phyloP scores from a whole-genome alignment of 2,888 invertebrate species.

The Cheiracanthium punctorium region DNA sequence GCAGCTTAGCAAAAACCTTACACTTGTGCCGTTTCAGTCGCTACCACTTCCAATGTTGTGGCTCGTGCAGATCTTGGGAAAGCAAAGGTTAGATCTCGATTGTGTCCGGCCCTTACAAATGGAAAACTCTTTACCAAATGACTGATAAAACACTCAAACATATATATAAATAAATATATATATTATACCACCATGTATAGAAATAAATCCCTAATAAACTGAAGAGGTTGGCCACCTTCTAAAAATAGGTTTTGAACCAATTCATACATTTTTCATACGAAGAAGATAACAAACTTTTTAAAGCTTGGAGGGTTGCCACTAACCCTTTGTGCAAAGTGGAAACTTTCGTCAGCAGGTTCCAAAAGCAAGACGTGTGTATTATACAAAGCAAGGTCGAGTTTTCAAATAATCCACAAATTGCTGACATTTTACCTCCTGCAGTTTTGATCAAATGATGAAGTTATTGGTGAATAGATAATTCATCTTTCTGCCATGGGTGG shows the following conservation, averaged over 20 bases:
- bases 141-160: neutral
- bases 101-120: neutral
- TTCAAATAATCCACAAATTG: neutral
- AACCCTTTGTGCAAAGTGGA: conserved; percentile 7
- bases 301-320: conserved; percentile 45
- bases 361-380: neutral
- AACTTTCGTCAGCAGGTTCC: neutral
- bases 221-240: conserved; percentile 18
- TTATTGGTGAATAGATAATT: neutral
- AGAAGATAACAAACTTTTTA: neutral
- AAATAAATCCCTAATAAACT: conserved; percentile 22
- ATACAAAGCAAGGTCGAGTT: neutral
- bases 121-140: neutral
- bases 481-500: neutral
- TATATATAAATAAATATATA: neutral
- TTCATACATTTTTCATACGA: conserved; percentile 47
- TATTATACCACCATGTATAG: conserved; percentile 20
- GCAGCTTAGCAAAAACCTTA: conserved; percentile 90
- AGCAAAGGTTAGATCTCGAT: conserved; percentile 6
- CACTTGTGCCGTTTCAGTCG: conserved; percentile 89
- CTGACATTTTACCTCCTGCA: neutral
- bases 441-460: neutral
- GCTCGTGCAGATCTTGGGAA: conserved; percentile 81
- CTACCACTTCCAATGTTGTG: conserved; percentile 91
- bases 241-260: conserved; percentile 21